A percentile compares a stretch with the other conserved stretches of the same genome.
phyloP scores from a whole-genome alignment of 2,888 invertebrate genomes.

The Synergus itoensis region DNA sequence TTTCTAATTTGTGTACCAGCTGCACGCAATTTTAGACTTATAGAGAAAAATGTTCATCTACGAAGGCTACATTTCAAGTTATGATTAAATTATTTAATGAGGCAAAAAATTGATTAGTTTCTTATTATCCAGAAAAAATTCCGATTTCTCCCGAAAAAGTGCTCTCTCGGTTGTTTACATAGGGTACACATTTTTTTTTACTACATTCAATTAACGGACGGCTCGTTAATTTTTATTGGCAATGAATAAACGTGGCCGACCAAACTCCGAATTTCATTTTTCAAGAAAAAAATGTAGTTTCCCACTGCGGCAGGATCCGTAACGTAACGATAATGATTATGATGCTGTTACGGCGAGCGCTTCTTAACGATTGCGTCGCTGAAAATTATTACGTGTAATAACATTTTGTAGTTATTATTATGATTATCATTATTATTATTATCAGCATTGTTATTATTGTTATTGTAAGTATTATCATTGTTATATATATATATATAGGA shows the following conservation, averaged over 20 bases:
- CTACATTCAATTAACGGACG: slow-evolving; percentile 30
- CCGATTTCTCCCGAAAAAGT: background rate
- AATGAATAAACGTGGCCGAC: slow-evolving; percentile 40
- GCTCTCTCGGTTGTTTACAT: background rate
- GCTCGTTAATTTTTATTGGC: slow-evolving; percentile 39
- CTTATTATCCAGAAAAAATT: background rate
- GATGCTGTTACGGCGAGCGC: slow-evolving; percentile 75
- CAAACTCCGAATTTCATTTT: slow-evolving; percentile 40
- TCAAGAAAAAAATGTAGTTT: slow-evolving; percentile 51
- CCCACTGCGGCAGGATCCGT: slow-evolving; percentile 61
- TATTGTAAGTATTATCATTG: slow-evolving; percentile 47
- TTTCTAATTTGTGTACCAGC: too few species aligned
- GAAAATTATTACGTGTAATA: slow-evolving; percentile 77
- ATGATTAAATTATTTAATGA: too few species aligned
- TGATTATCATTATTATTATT: slow-evolving; percentile 74
- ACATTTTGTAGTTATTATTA: slow-evolving; percentile 75
- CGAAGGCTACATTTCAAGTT: too few species aligned
- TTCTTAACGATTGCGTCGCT: slow-evolving; percentile 78
- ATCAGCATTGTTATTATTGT: slow-evolving; percentile 54
- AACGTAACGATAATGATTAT: slow-evolving; percentile 78
- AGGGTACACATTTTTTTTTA: background rate
- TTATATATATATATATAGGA: slow-evolving; percentile 49
- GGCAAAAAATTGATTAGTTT: too few species aligned
- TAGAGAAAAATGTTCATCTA: too few species aligned
- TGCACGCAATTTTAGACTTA: too few species aligned